phyloP scores from a whole-genome alignment of 2,888 invertebrate species.

The Ichneumoninae sp. region DNA sequence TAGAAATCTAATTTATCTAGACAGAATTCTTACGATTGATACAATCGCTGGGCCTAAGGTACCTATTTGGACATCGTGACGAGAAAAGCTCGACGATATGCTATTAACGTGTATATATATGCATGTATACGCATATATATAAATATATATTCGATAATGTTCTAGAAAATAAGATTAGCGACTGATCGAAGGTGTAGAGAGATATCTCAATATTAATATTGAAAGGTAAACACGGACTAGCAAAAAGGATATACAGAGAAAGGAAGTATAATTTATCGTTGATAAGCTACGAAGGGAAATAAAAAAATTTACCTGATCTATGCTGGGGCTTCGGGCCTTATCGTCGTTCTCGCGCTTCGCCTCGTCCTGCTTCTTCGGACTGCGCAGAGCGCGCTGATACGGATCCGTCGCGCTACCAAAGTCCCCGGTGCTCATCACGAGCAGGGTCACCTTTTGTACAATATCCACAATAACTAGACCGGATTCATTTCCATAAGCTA shows the following conservation, averaged over 20 bases:
- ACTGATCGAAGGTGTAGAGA: conserved; percentile 52
- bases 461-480: conserved; percentile 98
- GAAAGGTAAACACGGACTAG: conserved; percentile 69
- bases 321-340: conserved; percentile 93
- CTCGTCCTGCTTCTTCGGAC: conserved; percentile 88
- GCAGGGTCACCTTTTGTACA: conserved; percentile 94
- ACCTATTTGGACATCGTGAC: conserved; percentile 57
- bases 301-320: conserved; percentile 91
- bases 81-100: conserved; percentile 63
- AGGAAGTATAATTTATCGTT: conserved; percentile 50
- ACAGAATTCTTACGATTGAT: conserved; percentile 18
- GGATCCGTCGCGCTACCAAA: conserved; percentile 96
- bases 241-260: conserved; percentile 65
- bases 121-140: conserved; percentile 48
- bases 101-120: conserved; percentile 60
- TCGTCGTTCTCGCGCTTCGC: conserved; percentile 82
- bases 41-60: conserved; percentile 43
- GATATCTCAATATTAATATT: conserved; percentile 60
- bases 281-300: conserved; percentile 26
- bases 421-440: conserved; percentile 95
- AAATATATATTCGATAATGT: neutral
- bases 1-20: conserved; percentile 43
- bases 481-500: conserved; percentile 98
- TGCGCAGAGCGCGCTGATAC: conserved; percentile 92
- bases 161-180: conserved; percentile 56